Evolutionary conservation across 2,888 invertebrate species (phyloP), one percentile per base, ranked within the genome.

Genomic region (Cerceris ruficornis): DNA sequence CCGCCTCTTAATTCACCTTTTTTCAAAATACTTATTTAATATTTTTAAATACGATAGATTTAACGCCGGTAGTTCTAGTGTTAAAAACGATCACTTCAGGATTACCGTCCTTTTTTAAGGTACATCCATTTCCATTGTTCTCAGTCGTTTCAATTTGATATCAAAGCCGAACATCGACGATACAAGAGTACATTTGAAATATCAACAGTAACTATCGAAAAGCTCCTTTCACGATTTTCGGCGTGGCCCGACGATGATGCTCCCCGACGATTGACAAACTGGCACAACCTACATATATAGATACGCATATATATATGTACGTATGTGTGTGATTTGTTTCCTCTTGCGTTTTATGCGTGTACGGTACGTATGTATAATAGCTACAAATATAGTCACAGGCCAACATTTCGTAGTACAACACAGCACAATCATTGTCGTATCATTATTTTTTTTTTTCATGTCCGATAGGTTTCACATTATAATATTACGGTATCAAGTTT

Each of bases 351-450:
- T 64, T 77, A 79, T 79, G 77, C 68, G 76, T 69, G 75, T 80
- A 75, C 74, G 65, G 84, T 87, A 88, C 81, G 80, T 86, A 85
- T 87, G 85, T 89, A 89, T 89, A 90, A 85, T 88, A 88, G 86
- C 87, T 90, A 92, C 87, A 91, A 90, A 90, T 90, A 91, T 90
- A 92, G 92, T 91, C 91, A 92, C 92, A 91, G 92, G 92, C 92
- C 92, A 92, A 92, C 90, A 91, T 91, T 91, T 92, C 91, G 91
- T 91, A 90, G 89, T 92, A 91, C 91, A 92, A 91, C 91, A 92
- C 91, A 92, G 91, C 91, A 91, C 92, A 92, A 92, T 92, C 91
- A 92, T 92, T 92, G 90, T 92, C 91, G 89, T 90, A 91, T 91
- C 87, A 88, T 90, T 90, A 90, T 85, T 86, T 83, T 86, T 85